A percentile compares a stretch with the other conserved stretches of the same genome.
Evolutionary conservation across 2,113 vertebrate genomes (phyloP).

Genomic region (Corythoichthys haematopterus): DNA sequence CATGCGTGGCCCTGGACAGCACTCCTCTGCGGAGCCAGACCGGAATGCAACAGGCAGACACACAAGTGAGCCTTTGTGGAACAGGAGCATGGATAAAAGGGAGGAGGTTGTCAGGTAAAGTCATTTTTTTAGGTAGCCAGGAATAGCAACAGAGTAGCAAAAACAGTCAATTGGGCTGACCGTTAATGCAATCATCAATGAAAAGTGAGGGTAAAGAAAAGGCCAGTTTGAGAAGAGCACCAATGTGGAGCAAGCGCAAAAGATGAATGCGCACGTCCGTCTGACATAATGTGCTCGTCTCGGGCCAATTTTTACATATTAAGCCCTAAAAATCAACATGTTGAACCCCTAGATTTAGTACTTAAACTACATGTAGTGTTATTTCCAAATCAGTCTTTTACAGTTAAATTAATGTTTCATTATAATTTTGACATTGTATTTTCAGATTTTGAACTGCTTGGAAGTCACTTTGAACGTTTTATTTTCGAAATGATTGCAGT

Average conservation of each 20-base stretch:
- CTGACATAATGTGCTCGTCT: constrained; percentile 50
- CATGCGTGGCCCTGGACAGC: constrained; percentile 24
- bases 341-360: no score
- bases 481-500: no score
- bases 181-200: background rate
- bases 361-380: no score
- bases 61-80: constrained; percentile 43
- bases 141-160: constrained; percentile 16
- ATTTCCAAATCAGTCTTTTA: no score
- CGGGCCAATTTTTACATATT: constrained; percentile 32
- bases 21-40: constrained; percentile 20
- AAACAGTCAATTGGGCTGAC: constrained; percentile 28
- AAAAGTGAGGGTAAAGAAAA: constrained; percentile 1
- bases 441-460: no score
- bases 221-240: constrained; percentile 36
- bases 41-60: constrained; percentile 40
- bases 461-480: no score
- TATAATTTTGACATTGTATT: no score
- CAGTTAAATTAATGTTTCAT: no score
- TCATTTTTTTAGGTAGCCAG: constrained; percentile 6
- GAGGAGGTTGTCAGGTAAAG: constrained; percentile 27
- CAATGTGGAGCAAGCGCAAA: constrained; percentile 50
- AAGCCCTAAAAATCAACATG: no score
- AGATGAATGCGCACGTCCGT: constrained; percentile 36
- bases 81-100: background rate